Evolutionary conservation across 2,797 vertebrate genomes (phyloP), one percentile per base, ranked within the genome.

Genomic region (Enteromius trimaculatus): DNA sequence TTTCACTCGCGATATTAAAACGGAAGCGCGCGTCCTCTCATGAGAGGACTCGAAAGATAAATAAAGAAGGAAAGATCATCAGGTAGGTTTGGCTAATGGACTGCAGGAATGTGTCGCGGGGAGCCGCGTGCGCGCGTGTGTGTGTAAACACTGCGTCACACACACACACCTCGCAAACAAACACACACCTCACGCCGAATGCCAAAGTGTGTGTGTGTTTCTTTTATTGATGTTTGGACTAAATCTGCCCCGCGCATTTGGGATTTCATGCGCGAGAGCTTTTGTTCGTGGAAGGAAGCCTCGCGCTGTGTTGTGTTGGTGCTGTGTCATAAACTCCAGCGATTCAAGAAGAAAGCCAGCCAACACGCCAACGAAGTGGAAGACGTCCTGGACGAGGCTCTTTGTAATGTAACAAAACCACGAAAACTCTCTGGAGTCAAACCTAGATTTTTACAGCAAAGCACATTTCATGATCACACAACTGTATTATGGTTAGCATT

Each of bases 1-100:
- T 98, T 98, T 99, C 97, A 97, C 97, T 96, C 95, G 96, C 94
- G 96, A 97, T 98, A 97, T 98, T 98, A 98, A 98, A 97, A 97
- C 95, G 95, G 96, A 96, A 93, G 97, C 97, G 97, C 96, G 96
- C 96, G 93, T 97, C 95, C 97, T 97, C 92, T 96, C 94, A 95
- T 95, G 86, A 75, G 83, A 75, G 68, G 78, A 85, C 94, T 94
- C 95, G 90, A 93, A 87, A 90, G 89, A 93, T 92, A 93, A 93
- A 95, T 94, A 93, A 93, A 94, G 62, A 92, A 94, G 91, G 92
- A 89, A 89, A 87, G 79, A 77, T 88, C 95, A 95, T 95, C 91
- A 94, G 78, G 90, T 90, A 89, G 87, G 85, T 60, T 68, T 34
- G 89, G 76, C 76, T 87, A 84, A 84, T 82, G 84, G 83, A 82